Evolutionary conservation across 2,797 vertebrate species (phyloP).

Genomic region (Acridotheres tristis): DNA sequence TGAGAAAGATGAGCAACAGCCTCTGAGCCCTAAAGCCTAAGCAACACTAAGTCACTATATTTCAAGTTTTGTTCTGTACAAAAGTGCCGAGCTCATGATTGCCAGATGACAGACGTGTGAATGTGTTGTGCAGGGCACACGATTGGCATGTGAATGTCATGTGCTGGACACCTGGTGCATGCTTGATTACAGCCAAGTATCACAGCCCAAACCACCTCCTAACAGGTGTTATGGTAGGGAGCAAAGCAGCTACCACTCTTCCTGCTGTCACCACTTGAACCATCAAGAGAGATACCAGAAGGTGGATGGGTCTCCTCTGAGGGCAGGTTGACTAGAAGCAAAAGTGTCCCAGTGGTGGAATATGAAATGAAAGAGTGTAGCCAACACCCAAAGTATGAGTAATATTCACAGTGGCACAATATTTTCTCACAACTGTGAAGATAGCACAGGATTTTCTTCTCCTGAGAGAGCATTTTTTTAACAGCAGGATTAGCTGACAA

Average conservation of each 20-base stretch:
- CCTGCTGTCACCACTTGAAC: not conserved
- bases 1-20: not conserved
- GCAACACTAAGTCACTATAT: not conserved
- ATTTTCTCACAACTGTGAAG: not conserved
- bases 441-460: not conserved
- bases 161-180: not conserved
- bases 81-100: fast-evolving
- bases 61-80: not conserved
- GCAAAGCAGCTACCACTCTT: not conserved
- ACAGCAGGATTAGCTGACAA: not conserved
- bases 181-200: not conserved
- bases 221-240: not conserved
- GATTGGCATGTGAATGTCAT: not conserved
- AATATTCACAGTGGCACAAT: not conserved
- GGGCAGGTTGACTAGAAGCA: not conserved
- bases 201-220: not conserved
- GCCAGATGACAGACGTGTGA: fast-evolving
- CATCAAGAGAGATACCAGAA: not conserved
- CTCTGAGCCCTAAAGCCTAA: not conserved
- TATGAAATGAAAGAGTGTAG: not conserved
- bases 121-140: fast-evolving
- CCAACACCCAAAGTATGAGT: not conserved
- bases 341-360: not conserved
- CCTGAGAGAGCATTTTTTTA: not conserved
- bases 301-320: not conserved